Evolutionary conservation across 2,113 vertebrate species (phyloP).

Genomic region (Sialia sialis): DNA sequence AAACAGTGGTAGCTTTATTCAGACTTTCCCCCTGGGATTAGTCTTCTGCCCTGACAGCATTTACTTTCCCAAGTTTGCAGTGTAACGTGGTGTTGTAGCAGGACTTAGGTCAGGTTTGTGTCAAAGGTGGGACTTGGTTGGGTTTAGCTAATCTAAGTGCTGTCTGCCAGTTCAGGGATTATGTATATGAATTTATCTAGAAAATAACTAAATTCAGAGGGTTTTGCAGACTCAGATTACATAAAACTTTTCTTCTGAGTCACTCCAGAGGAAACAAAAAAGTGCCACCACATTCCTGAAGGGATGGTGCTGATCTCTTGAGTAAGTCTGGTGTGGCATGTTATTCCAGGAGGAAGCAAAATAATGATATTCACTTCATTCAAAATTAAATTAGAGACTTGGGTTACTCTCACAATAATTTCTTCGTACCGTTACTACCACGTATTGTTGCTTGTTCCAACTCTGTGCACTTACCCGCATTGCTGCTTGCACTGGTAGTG

Average conservation of each 20-base stretch:
- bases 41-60: accelerated
- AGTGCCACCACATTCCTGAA: background rate
- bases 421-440: background rate
- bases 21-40: background rate
- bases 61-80: background rate
- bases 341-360: background rate
- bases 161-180: background rate
- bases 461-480: background rate
- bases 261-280: background rate
- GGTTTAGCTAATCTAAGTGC: background rate
- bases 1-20: background rate
- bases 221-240: background rate
- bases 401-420: background rate
- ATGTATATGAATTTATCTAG: background rate
- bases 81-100: accelerated
- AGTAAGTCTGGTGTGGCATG: background rate
- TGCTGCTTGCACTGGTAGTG: background rate
- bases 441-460: background rate
- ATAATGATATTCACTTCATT: background rate
- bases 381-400: background rate
- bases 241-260: background rate
- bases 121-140: background rate
- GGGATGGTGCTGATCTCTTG: background rate
- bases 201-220: background rate
- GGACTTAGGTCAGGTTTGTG: background rate